phyloP scores from a whole-genome alignment of 2,797 vertebrate genomes.

The Buphagus erythrorhynchus region DNA sequence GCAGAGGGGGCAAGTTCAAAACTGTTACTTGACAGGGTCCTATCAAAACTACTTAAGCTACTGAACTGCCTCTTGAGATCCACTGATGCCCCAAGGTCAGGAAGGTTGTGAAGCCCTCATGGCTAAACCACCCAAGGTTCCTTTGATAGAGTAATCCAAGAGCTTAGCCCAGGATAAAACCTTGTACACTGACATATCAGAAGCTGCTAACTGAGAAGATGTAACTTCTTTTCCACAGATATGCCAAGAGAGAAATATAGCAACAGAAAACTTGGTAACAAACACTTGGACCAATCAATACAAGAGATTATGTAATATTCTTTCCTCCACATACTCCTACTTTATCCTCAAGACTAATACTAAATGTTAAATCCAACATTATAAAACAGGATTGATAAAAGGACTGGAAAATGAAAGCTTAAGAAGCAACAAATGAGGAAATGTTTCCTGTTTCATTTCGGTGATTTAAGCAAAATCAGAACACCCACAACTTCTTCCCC shows the following conservation, averaged over 20 bases:
- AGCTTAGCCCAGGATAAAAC: neutral
- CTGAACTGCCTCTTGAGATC: neutral
- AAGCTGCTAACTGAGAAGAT: neutral
- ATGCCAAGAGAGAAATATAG: neutral
- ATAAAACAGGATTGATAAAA: neutral
- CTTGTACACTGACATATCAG: neutral
- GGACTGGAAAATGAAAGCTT: neutral
- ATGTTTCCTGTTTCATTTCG: neutral
- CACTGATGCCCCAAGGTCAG: neutral
- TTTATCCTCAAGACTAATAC: neutral
- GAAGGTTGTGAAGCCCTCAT: neutral
- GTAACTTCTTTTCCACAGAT: neutral
- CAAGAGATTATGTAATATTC: neutral
- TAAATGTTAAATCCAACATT: neutral
- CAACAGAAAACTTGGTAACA: neutral
- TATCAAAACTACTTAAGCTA: neutral
- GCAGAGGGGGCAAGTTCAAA: neutral
- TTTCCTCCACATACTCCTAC: neutral
- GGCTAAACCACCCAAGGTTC: neutral
- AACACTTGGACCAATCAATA: neutral
- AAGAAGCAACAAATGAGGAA: neutral
- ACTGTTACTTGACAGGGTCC: neutral
- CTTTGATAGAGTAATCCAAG: neutral
- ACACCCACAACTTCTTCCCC: neutral
- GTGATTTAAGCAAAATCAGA: neutral